A percentile compares a stretch with the other conserved stretches of the same genome.
Evolutionary conservation across 2,888 invertebrate genomes (phyloP).

Genomic region (Papilio protenor): DNA sequence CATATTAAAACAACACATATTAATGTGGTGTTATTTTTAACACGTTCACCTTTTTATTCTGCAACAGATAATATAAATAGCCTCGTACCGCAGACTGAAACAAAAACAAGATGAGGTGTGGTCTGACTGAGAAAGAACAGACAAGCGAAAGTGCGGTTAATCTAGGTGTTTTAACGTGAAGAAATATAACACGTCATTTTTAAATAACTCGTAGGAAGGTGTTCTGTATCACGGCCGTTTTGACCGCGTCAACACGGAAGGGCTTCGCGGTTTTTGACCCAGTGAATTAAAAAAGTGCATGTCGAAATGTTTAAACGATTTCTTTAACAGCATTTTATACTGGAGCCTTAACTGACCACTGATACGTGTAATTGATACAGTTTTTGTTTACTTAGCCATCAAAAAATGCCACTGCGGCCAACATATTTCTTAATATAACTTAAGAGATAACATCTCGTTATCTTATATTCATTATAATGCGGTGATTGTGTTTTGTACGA

Average conservation of each 20-base stretch:
- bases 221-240: conserved; percentile 30
- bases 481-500: neutral
- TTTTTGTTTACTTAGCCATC: conserved; percentile 27
- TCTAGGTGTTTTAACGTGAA: conserved; percentile 19
- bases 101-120: conserved; percentile 15
- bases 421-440: conserved; percentile 10
- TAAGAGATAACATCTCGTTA: conserved; percentile 1
- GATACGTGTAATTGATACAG: conserved; percentile 31
- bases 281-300: conserved; percentile 27
- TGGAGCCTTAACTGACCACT: conserved; percentile 34
- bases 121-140: conserved; percentile 11
- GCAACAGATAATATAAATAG: conserved; percentile 18
- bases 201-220: conserved; percentile 8
- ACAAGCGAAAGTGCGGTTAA: conserved; percentile 23
- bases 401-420: neutral
- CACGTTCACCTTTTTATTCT: conserved; percentile 5
- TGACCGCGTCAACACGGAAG: conserved; percentile 36
- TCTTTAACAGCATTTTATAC: conserved; percentile 11
- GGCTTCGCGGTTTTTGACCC: conserved; percentile 42
- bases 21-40: conserved; percentile 7
- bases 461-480: neutral
- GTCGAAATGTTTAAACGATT: conserved; percentile 23
- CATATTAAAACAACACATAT: conserved; percentile 9
- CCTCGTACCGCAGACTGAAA: conserved; percentile 2
- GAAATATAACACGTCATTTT: conserved; percentile 26